A percentile compares a stretch with the other conserved stretches of the same genome.
These are phyloP conservation scores for Trinorchestia longiramus DNA, from an alignment of 1,140 invertebrate genomes.

Conservation along the genomic window DNA sequence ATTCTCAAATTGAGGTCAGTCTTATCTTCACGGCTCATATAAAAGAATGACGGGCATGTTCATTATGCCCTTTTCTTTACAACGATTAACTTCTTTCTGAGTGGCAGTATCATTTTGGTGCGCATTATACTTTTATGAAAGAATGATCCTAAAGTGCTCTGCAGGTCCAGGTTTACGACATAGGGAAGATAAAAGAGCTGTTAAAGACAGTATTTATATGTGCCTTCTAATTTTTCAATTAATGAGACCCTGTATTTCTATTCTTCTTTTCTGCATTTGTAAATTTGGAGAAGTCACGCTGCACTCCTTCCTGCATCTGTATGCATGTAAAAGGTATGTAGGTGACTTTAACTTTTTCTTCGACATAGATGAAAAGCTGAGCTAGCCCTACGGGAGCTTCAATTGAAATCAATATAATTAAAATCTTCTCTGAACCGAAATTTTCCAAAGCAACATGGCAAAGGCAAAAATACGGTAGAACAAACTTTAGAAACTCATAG, in stretches of 20 bases:
- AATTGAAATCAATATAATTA: too few species aligned
- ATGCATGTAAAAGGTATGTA: too few species aligned
- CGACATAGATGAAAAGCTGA: too few species aligned
- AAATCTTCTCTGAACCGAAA: too few species aligned
- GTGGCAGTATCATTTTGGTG: neutral
- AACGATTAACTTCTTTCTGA: conserved; percentile 31
- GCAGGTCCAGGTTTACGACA: neutral
- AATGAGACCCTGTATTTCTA: neutral
- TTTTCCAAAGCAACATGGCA: too few species aligned
- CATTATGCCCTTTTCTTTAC: neutral
- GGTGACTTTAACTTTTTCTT: too few species aligned
- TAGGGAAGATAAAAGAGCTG: neutral
- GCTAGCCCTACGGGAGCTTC: too few species aligned
- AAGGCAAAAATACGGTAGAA: too few species aligned
- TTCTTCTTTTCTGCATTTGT: neutral
- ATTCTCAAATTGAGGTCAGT: neutral
- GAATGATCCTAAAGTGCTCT: neutral
- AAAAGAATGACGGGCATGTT: conserved; percentile 47
- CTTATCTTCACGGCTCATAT: conserved; percentile 22
- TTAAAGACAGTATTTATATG: neutral
- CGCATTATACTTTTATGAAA: neutral
- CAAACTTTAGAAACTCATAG: too few species aligned
- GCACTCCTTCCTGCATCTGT: too few species aligned
- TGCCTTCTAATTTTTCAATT: neutral
- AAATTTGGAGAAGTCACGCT: neutral